phyloP scores from a whole-genome alignment of 2,113 vertebrate species.

The Callocephalon fimbriatum region DNA sequence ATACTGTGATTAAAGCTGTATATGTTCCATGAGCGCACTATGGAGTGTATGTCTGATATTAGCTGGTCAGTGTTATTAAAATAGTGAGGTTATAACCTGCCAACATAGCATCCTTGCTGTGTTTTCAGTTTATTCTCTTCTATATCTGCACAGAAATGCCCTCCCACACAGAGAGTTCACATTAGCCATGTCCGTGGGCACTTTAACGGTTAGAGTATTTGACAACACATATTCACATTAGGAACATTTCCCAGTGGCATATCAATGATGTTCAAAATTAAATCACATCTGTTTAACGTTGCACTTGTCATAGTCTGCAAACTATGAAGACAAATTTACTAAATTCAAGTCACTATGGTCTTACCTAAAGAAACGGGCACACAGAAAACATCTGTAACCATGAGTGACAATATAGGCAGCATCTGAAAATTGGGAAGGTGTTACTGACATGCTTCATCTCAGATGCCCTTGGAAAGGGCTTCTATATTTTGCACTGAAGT shows the following conservation, averaged over 20 bases:
- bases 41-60: neutral
- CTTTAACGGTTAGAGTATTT: neutral
- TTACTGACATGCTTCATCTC: neutral
- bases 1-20: neutral
- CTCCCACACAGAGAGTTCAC: neutral
- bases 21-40: neutral
- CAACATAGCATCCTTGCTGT: neutral
- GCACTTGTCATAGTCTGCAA: neutral
- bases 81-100: constrained; percentile 9
- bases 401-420: neutral
- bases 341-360: constrained; percentile 18
- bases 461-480: neutral
- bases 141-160: neutral
- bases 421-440: constrained; percentile 18
- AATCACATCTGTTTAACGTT: constrained; percentile 39
- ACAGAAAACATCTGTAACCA: neutral
- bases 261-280: constrained; percentile 40
- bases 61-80: neutral
- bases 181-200: neutral
- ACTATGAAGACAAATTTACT: constrained; percentile 8
- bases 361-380: constrained; percentile 41
- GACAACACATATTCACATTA: constrained; percentile 1
- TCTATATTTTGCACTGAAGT: fast-evolving
- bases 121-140: neutral
- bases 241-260: neutral